Conservation (phyloP, 2,797 vertebrate genomes). For the Morelia viridis region DNA sequence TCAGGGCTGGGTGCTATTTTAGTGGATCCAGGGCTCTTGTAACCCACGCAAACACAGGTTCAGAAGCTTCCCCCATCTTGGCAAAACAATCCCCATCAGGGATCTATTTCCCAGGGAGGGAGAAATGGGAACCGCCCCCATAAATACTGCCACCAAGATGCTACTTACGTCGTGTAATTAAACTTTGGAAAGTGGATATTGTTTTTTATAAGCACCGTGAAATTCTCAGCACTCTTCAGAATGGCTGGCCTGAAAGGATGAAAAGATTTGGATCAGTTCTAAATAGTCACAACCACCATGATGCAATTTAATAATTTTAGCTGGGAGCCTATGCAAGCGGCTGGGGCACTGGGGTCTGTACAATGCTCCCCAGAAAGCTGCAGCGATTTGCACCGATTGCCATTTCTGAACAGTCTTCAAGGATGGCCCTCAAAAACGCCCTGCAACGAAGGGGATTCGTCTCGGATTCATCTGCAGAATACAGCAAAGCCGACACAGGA, state of each 20-base stretch:
- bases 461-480: too few species aligned
- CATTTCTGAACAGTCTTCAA: background rate
- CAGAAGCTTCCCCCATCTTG: background rate
- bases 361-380: background rate
- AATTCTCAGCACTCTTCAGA: constrained; percentile 84
- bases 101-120: background rate
- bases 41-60: background rate
- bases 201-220: constrained; percentile 89
- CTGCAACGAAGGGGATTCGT: background rate
- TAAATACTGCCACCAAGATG: background rate
- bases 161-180: constrained; percentile 79
- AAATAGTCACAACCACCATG: constrained; percentile 23
- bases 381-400: background rate
- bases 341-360: background rate
- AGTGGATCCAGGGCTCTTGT: background rate
- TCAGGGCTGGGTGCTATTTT: background rate
- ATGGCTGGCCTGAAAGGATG: constrained; percentile 77
- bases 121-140: too few species aligned
- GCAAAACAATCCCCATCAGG: background rate
- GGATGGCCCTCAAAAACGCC: background rate
- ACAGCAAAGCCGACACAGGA: background rate
- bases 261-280: constrained; percentile 16
- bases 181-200: constrained; percentile 85
- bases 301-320: constrained; percentile 37
- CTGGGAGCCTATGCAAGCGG: constrained; percentile 13